These are phyloP conservation scores for Odontamblyopus lacepedii DNA, from an alignment of 2,797 vertebrate species.

Conservation along the genomic window DNA sequence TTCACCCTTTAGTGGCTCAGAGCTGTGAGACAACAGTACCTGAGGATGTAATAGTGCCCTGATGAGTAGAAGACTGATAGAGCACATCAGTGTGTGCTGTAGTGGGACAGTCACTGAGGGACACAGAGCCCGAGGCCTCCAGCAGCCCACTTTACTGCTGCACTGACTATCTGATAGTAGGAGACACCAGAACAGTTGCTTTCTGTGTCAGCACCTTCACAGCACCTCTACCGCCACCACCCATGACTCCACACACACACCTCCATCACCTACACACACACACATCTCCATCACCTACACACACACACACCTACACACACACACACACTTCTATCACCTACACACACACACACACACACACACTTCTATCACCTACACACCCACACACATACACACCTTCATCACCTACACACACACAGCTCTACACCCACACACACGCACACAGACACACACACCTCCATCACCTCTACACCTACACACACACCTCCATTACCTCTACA, in stretches of 20 bases:
- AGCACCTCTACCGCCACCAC: not conserved
- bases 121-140: conserved; percentile 67
- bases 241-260: not conserved
- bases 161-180: conserved; percentile 63
- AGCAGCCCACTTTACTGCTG: conserved; percentile 74
- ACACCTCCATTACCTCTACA: not conserved
- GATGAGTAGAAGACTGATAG: conserved; percentile 46
- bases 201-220: not conserved
- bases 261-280: not conserved
- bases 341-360: no score
- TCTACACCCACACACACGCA: conserved; percentile 16
- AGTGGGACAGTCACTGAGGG: conserved; percentile 68
- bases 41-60: not conserved
- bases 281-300: no score
- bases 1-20: no score
- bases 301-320: not conserved
- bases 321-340: not conserved
- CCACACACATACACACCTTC: not conserved
- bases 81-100: conserved; percentile 49
- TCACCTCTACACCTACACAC: not conserved
- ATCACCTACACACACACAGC: not conserved
- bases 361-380: no score
- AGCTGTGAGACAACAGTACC: not conserved
- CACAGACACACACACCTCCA: not conserved
- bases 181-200: conserved; percentile 18